Base-by-base conservation (phyloP, 2,113 vertebrate genomes). In the Oncorhynchus mykiss region DNA sequence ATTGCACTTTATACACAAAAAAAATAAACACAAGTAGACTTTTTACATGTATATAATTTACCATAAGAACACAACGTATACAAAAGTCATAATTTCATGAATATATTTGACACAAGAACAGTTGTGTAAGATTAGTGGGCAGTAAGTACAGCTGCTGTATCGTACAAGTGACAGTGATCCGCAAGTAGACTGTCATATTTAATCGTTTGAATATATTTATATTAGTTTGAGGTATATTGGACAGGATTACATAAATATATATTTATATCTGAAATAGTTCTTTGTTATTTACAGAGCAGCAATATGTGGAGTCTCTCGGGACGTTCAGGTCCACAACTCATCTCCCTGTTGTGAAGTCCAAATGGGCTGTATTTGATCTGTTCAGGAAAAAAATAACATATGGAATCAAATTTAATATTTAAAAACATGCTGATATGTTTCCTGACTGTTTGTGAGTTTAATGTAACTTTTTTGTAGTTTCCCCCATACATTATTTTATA, bases 281-380 rank as follows among this genome's bases (percentile, higher is more conserved):
- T 18, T 67, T 73, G 80, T 77, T 91, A 88, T 90, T 82, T 92
- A 91, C 87, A 91, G 72, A 90, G 90, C 91, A 92, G 91, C 91
- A 91, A 82, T 82, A 71, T 24, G 78, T 64, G 90, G 91, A 90
- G 89, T 90, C 82, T 88, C 78, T 88, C 80, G 78, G 74, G 81
- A 84, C 51, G 71, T 59, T 68, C 65, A 25, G 76, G 69, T 74
- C 73, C 74, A 65, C 6, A 34, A 34, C 34, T 34, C 31, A 34
- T 6, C 31, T 31, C 31, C 31, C 31, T 34, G 71, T 86, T 60
- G 13, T 20, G 20, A 39, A 1, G 24, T 76, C 77, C 39, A 22
- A 69, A 5, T 74, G 74, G 25, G 31, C 25, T 25, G 22, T 4
- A 31, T 7, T 3, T 13, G 67, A 27, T 77, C 89, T 88, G 76